Percentiles rank a stretch among this genome's conserved stretches.
Conservation (phyloP, 2,797 vertebrate species). For the Melanotaenia parkinsoni region DNA sequence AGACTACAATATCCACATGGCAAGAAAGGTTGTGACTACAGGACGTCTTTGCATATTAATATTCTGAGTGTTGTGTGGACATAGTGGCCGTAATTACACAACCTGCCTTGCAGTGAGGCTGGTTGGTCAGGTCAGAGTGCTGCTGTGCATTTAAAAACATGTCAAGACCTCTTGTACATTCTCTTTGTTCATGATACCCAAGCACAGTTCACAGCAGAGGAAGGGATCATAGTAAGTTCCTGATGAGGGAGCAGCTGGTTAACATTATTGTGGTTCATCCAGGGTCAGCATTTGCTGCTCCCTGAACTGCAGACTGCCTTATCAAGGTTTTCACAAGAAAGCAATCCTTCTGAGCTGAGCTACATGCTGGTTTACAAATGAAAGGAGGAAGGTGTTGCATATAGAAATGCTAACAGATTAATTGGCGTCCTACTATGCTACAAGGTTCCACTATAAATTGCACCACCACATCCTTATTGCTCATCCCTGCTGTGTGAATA, state of each 20-base stretch:
- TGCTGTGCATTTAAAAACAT: conserved; percentile 38
- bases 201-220: conserved; percentile 29
- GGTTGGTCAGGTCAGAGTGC: conserved; percentile 32
- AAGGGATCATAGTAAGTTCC: conserved; percentile 56
- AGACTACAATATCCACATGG: not conserved
- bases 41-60: conserved; percentile 4
- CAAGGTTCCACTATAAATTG: conserved; percentile 31
- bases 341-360: conserved; percentile 15
- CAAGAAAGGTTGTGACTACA: not conserved
- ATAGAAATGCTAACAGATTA: conserved; percentile 46
- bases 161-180: conserved; percentile 46
- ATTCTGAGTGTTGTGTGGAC: conserved; percentile 36
- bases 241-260: conserved; percentile 65
- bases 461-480: conserved; percentile 45
- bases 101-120: not conserved
- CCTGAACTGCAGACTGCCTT: conserved; percentile 44
- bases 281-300: conserved; percentile 56
- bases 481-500: conserved; percentile 34
- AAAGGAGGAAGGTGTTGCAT: conserved; percentile 29
- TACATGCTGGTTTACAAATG: conserved; percentile 23
- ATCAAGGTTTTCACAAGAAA: conserved; percentile 52
- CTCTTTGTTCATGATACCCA: conserved; percentile 41
- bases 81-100: conserved; percentile 36
- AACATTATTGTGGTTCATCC: conserved; percentile 62
- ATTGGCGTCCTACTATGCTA: conserved; percentile 27